Evolutionary conservation across 2,797 vertebrate genomes (phyloP), one percentile per base, ranked within the genome.

Genomic region (Pseudomugil tenellus): DNA sequence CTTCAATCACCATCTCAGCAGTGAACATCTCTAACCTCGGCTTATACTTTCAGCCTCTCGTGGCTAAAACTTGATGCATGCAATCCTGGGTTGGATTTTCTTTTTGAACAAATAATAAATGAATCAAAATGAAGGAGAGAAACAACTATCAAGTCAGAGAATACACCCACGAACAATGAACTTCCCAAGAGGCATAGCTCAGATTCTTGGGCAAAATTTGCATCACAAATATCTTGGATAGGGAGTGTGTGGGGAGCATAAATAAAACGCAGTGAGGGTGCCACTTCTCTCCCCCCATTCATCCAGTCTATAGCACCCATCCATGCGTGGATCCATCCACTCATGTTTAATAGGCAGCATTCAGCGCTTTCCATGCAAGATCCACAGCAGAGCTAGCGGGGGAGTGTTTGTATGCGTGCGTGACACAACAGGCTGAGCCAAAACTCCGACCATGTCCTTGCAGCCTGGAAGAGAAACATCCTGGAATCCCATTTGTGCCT

Each of bases 141-240:
- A 3, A 67, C 79, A 71, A 37, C 75, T 54, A 77, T 67, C 72
- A 25, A 28, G 67, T 73, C 67, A 65, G 58, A 17, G 16, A 31
- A 72, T 71, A 79, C 63, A 62, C 58, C 39, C 67, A 53, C 56
- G 61, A 66, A 76, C 75, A 81, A 69, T 74, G 61, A 80, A 84
- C 59, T 79, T 87, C 86, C 85, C 82, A 67, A 65, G 84, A 82
- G 87, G 78, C 85, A 88, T 76, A 68, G 84, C 84, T 84, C 19
- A n/a, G 82, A 90, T 87, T 90, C 85, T 69, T 79, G 63, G 62
- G 69, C 41, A 16, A 46, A 81, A 91, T 92, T 90, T 90, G 88
- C 90, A 91, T 93, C 82, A 83, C 91, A 90, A 85, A 91, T 86
- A 79, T 88, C 77, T 81, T n/a, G 67, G 83, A 87, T 70, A n/a